Percentiles rank a stretch among this genome's conserved stretches.
These are phyloP conservation scores for Desmophyllum pertusum DNA, from an alignment of 92 coral and sea anemone species.

Conservation along the genomic window DNA sequence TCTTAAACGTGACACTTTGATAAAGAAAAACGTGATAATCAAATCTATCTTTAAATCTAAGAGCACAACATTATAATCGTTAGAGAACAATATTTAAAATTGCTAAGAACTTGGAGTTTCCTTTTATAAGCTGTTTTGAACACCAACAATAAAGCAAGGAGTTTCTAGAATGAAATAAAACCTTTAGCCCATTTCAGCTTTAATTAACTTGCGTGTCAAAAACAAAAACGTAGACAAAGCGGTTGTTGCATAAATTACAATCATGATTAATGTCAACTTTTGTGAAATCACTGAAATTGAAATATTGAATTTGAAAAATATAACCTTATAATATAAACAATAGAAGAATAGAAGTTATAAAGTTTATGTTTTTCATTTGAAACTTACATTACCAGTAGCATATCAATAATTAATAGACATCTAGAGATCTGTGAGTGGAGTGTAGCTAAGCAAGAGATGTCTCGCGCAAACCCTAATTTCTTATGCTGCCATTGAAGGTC, in stretches of 20 bases:
- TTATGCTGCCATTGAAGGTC: constrained; percentile 8
- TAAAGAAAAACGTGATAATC: neutral
- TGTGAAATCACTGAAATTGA: neutral
- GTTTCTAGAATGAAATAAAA: neutral
- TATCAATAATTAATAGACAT: constrained; percentile 23
- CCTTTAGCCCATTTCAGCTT: neutral
- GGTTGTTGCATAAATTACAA: neutral
- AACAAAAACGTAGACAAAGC: neutral
- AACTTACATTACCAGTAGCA: constrained; percentile 22
- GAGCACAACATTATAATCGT: neutral
- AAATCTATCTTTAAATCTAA: neutral
- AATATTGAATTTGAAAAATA: constrained; percentile 7
- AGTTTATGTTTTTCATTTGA: constrained; percentile 8
- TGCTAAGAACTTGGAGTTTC: neutral
- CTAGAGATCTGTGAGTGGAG: neutral
- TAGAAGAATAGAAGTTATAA: neutral
- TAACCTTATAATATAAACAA: neutral
- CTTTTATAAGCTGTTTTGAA: neutral
- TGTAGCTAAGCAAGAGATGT: neutral
- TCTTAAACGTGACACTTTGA: neutral
- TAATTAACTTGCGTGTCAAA: constrained; percentile 11
- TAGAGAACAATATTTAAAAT: constrained; percentile 6
- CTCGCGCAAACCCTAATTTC: neutral
- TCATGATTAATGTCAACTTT: neutral
- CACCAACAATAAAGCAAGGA: neutral